Evolutionary conservation across 1,140 invertebrate genomes (phyloP).

Genomic region (Drosophila aff.): DNA sequence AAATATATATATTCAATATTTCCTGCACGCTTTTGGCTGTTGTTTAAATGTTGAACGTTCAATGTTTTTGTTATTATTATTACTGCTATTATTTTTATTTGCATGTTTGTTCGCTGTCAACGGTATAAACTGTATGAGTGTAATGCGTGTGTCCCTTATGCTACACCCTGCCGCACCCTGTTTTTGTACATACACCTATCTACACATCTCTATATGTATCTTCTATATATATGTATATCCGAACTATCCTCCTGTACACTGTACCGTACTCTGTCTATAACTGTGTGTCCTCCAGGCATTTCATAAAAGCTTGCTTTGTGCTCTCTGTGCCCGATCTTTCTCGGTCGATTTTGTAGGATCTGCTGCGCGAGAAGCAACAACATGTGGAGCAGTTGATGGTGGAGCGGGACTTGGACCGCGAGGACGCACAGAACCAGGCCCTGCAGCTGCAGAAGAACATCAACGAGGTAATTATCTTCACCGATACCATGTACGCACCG

Average conservation of each 20-base stretch:
- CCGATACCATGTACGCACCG: constrained; percentile 80
- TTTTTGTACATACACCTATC: constrained; percentile 42
- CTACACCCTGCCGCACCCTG: constrained; percentile 44
- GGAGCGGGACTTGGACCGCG: constrained; percentile 95
- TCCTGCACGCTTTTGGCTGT: constrained; percentile 77
- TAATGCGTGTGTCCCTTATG: constrained; percentile 19
- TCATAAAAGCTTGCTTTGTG: constrained; percentile 66
- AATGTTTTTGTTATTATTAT: constrained; percentile 30
- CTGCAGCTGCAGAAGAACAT: constrained; percentile 85
- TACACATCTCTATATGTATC: constrained; percentile 25
- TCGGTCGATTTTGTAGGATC: constrained; percentile 88
- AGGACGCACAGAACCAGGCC: constrained; percentile 89
- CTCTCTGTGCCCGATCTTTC: constrained; percentile 23
- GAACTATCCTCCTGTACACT: constrained; percentile 8
- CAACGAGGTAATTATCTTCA: constrained; percentile 85
- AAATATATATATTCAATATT: constrained; percentile 32
- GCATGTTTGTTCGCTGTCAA: constrained; percentile 41
- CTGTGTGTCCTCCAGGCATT: constrained; percentile 38
- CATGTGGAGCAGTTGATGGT: constrained; percentile 95
- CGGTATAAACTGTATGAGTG: constrained; percentile 33
- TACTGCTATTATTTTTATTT: constrained; percentile 43
- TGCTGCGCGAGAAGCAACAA: constrained; percentile 96
- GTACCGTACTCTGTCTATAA: constrained; percentile 13
- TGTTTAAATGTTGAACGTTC: constrained; percentile 50
- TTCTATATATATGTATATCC: constrained; percentile 11